These are phyloP conservation scores for Aphis gossypii DNA, from an alignment of 1,140 invertebrate genomes.

Conservation along the genomic window DNA sequence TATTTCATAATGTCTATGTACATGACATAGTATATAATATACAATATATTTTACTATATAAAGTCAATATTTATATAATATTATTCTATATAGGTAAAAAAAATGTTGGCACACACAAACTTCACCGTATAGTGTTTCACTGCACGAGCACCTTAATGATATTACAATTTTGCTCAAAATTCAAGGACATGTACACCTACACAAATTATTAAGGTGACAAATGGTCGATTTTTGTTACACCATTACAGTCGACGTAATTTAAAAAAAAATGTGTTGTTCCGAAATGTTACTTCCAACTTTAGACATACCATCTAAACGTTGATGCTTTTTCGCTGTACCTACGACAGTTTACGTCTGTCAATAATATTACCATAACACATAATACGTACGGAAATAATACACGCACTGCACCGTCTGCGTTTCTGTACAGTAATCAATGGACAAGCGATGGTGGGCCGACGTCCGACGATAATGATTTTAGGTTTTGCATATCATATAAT, in stretches of 20 bases:
- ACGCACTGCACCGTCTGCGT: not conserved
- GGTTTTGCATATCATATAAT: not conserved
- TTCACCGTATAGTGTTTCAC: not conserved
- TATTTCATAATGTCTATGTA: not conserved
- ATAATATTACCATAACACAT: not conserved
- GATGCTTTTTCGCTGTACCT: not conserved
- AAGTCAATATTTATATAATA: not conserved
- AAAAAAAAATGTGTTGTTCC: not conserved
- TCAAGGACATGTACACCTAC: not conserved
- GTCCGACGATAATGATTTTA: not conserved
- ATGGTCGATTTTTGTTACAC: not conserved
- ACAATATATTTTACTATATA: not conserved
- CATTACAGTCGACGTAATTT: not conserved
- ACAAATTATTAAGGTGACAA: not conserved
- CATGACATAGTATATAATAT: too few relatives aligned
- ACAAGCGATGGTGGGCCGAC: not conserved
- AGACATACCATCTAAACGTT: not conserved
- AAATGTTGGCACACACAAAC: not conserved
- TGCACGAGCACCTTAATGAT: not conserved
- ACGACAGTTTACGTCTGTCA: not conserved
- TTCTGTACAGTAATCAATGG: not conserved
- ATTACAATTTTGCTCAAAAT: not conserved
- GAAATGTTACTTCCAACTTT: not conserved
- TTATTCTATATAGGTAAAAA: not conserved
- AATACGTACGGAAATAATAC: not conserved